Conservation (phyloP, 2,113 vertebrate genomes). For the Herpailurus yagouaroundi region DNA sequence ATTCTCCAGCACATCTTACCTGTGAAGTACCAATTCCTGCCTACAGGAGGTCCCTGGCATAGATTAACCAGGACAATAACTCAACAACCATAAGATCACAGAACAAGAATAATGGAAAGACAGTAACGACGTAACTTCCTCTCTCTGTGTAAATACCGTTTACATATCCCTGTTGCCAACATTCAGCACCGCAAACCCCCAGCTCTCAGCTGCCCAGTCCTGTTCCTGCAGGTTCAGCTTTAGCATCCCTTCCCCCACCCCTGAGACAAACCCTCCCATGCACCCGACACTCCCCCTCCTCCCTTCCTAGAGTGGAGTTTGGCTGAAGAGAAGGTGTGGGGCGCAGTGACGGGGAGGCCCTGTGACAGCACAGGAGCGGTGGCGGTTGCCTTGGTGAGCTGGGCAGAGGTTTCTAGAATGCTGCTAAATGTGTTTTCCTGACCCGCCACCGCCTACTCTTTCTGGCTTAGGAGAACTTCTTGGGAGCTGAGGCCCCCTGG, state of each 20-base stretch:
- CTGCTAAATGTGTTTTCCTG: constrained; percentile 17
- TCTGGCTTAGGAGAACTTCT: neutral
- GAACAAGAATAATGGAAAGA: neutral
- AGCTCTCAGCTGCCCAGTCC: neutral
- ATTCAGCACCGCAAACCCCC: neutral
- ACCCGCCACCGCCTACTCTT: neutral
- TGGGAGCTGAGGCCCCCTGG: neutral
- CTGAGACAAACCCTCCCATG: neutral
- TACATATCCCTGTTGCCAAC: neutral
- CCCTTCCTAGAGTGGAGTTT: neutral
- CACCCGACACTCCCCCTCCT: too few relatives aligned
- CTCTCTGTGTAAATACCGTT: neutral
- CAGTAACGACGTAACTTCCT: neutral
- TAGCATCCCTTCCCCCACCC: fast-evolving
- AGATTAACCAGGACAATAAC: neutral
- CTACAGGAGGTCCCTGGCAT: neutral
- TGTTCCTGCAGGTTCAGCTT: neutral
- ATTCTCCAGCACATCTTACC: neutral
- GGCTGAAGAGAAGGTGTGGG: neutral
- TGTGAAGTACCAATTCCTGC: neutral
- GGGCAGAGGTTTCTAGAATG: neutral
- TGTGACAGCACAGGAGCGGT: neutral
- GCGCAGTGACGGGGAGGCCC: neutral
- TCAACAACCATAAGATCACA: neutral
- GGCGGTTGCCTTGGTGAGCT: constrained; percentile 54